A percentile compares a stretch with the other conserved stretches of the same genome.
phyloP scores from a whole-genome alignment of 2,888 invertebrate genomes.

The Imbricaverruca yamaguchii region DNA sequence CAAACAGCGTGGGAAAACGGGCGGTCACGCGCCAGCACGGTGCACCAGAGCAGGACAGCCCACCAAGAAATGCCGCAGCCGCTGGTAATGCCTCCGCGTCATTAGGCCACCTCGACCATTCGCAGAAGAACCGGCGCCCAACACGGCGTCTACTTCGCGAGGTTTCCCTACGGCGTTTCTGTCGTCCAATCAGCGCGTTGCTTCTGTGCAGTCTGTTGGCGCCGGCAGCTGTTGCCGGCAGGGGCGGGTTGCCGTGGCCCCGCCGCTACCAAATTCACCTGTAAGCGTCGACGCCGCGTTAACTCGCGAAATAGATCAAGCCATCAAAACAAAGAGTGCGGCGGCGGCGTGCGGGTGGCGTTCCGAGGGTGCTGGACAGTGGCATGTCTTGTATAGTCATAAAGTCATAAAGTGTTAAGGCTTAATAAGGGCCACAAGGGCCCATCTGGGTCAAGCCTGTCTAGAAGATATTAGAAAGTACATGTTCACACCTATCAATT shows the following conservation, averaged over 20 bases:
- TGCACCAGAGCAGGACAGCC: not conserved
- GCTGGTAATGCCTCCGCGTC: no score
- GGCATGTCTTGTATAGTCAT: no score
- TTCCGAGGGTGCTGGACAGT: not conserved
- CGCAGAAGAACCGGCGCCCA: no score
- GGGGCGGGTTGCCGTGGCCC: not conserved
- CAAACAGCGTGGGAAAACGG: slow-evolving; percentile 12
- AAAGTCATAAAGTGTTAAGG: no score
- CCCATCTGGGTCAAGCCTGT: no score
- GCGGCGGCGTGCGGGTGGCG: not conserved
- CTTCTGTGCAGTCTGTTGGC: not conserved
- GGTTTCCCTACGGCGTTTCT: no score
- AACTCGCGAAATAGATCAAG: slow-evolving; percentile 20
- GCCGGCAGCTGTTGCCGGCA: not conserved
- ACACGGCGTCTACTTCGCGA: no score
- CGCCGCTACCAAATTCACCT: slow-evolving; percentile 17
- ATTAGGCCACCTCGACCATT: no score
- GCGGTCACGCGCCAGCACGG: not conserved
- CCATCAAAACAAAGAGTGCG: slow-evolving; percentile 16
- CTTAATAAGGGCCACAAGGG: no score
- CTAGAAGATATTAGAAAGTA: no score
- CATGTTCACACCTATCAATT: no score
- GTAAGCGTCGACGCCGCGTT: not conserved
- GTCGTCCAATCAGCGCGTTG: not conserved
- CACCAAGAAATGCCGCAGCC: not conserved